A percentile compares a stretch with the other conserved stretches of the same genome.
Evolutionary conservation across 2,113 vertebrate genomes (phyloP).

Genomic region (Boleophthalmus pectinirostris): DNA sequence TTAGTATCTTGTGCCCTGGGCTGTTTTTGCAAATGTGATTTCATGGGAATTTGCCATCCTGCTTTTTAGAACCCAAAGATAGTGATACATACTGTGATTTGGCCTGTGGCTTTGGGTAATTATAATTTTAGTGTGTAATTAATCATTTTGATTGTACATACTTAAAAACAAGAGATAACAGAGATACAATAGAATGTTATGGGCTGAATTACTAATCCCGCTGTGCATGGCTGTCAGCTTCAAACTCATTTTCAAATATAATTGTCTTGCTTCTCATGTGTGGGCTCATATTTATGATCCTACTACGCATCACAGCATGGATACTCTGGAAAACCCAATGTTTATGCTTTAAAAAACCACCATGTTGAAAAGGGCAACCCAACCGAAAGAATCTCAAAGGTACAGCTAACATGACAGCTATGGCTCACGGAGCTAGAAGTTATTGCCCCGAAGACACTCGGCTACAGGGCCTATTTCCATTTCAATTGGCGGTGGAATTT

Average conservation of each 20-base stretch:
- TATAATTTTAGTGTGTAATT: conserved; percentile 48
- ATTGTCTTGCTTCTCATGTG: conserved; percentile 26
- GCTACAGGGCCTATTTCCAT: conserved; percentile 59
- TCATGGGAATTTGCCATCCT: conserved; percentile 13
- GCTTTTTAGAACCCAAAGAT: conserved; percentile 9
- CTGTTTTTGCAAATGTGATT: conserved; percentile 30
- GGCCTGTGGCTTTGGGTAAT: conserved; percentile 14
- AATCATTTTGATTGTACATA: conserved; percentile 39
- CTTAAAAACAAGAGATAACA: conserved; percentile 38
- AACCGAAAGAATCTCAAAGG: conserved; percentile 53
- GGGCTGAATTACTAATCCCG: conserved; percentile 31
- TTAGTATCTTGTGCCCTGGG: conserved; percentile 25
- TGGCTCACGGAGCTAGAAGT: conserved; percentile 51
- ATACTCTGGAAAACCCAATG: conserved; percentile 37
- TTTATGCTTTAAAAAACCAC: conserved; percentile 44
- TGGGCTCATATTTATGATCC: conserved; percentile 38
- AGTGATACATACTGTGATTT: conserved; percentile 7
- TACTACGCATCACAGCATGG: conserved; percentile 5
- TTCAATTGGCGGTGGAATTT: conserved; percentile 65
- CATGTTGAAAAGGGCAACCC: conserved; percentile 45
- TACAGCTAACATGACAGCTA: conserved; percentile 54
- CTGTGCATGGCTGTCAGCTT: conserved; percentile 32
- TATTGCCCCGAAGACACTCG: conserved; percentile 54
- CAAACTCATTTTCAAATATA: conserved; percentile 33
- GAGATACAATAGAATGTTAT: conserved; percentile 34